phyloP scores from a whole-genome alignment of 2,888 invertebrate species.

The Leptinotarsa tumamoca region DNA sequence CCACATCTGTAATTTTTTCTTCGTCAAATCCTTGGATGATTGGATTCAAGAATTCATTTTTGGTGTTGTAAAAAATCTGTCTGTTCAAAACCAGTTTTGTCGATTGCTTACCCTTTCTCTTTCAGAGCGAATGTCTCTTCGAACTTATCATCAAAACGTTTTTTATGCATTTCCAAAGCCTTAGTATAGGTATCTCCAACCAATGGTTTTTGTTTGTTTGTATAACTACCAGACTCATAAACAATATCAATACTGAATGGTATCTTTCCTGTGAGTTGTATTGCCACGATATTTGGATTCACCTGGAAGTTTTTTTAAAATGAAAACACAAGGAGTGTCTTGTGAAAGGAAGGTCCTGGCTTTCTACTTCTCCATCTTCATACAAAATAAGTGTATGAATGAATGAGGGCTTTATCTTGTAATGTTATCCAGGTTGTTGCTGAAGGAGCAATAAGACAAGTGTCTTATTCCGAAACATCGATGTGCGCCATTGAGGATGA shows the following conservation, averaged over 20 bases:
- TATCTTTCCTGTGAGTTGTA: constrained; percentile 81
- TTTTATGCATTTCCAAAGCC: constrained; percentile 72
- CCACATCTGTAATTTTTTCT: no score
- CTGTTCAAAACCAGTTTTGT: background rate
- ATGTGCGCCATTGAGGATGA: no score
- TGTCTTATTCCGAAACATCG: no score
- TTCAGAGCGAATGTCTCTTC: constrained; percentile 82
- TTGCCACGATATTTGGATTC: constrained; percentile 82
- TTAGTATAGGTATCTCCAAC: constrained; percentile 76
- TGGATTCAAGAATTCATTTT: no score
- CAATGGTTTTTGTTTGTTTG: constrained; percentile 70
- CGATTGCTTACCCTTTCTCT: constrained; percentile 73
- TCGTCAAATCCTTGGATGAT: no score
- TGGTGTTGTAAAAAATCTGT: background rate
- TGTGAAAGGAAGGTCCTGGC: no score
- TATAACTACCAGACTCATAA: constrained; percentile 79
- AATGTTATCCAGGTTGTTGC: no score
- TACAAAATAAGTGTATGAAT: no score
- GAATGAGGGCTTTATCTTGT: no score
- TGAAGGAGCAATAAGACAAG: no score
- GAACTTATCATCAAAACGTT: constrained; percentile 81
- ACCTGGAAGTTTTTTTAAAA: constrained; percentile 52
- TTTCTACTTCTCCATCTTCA: no score
- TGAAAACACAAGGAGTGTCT: background rate
- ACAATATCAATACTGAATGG: constrained; percentile 87